Conservation (phyloP, 1,140 invertebrate species). For the Oncopodura yosiiana region DNA sequence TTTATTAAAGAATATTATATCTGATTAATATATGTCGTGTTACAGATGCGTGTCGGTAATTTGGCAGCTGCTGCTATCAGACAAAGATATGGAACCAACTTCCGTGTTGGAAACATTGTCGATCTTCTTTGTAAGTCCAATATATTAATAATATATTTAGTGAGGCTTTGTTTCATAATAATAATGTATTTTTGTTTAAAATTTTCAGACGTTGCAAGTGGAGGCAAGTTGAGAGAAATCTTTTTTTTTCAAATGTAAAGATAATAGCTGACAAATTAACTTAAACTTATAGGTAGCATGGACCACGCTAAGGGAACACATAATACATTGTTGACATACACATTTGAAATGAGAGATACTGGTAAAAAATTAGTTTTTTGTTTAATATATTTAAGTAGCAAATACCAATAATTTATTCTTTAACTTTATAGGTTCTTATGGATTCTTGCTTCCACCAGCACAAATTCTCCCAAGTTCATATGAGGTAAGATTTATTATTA, state of each 20-base stretch:
- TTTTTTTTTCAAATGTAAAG: no score
- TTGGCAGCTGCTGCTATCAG: conserved; percentile 47
- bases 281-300: conserved; percentile 1
- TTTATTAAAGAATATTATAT: not conserved
- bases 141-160: not conserved
- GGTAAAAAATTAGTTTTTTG: conserved; percentile 2
- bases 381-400: not conserved
- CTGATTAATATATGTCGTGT: conserved; percentile 1
- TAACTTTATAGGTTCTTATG: not conserved
- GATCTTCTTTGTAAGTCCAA: conserved; percentile 49
- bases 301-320: conserved; percentile 7
- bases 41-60: conserved; percentile 48
- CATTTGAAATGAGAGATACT: conserved; percentile 23
- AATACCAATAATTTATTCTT: not conserved
- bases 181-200: not conserved
- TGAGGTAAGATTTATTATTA: no score
- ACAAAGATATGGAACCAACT: conserved; percentile 53
- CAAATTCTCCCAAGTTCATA: conserved; percentile 7
- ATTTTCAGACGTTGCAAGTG: conserved; percentile 20
- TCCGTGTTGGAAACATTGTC: conserved; percentile 48
- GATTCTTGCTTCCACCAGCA: conserved; percentile 10
- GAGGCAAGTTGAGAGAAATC: conserved; percentile 15
- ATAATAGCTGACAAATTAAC: not conserved
- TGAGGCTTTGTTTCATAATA: not conserved
- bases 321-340: conserved; percentile 11